phyloP scores from a whole-genome alignment of 2,888 invertebrate genomes.

The Pyralis farinalis region DNA sequence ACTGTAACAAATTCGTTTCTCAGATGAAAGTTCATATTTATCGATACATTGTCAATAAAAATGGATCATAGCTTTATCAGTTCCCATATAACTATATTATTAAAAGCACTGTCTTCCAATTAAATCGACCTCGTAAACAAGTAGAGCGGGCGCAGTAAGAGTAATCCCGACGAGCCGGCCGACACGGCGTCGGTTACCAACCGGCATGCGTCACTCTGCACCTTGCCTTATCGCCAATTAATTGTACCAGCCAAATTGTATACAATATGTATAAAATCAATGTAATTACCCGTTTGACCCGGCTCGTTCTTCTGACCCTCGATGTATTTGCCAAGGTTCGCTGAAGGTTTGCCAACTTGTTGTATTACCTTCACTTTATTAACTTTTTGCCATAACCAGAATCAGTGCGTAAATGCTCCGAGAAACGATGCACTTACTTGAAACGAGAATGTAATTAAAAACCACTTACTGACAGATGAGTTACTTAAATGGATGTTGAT shows the following conservation, averaged over 20 bases:
- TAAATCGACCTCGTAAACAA: conserved; percentile 8
- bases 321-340: conserved; percentile 35
- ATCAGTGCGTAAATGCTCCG: conserved; percentile 3
- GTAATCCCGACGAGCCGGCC: conserved; percentile 16
- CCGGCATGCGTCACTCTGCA: conserved; percentile 17
- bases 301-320: conserved; percentile 36
- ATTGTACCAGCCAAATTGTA: conserved; percentile 24
- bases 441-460: neutral
- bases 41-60: too few relatives aligned
- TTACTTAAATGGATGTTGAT: neutral
- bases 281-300: conserved; percentile 31
- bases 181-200: conserved; percentile 17
- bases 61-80: too few relatives aligned
- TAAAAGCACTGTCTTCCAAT: conserved; percentile 6
- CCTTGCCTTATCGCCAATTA: conserved; percentile 27
- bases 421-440: conserved; percentile 5
- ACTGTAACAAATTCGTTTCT: too few relatives aligned
- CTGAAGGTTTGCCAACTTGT: conserved; percentile 22
- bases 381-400: conserved; percentile 11
- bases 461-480: neutral
- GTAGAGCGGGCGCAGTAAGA: conserved; percentile 16
- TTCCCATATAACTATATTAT: conserved; percentile 1
- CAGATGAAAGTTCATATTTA: too few relatives aligned
- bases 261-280: conserved; percentile 19
- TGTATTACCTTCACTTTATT: conserved; percentile 10